These are phyloP conservation scores for Phthorimaea operculella DNA, from an alignment of 1,140 invertebrate species.

Conservation along the genomic window DNA sequence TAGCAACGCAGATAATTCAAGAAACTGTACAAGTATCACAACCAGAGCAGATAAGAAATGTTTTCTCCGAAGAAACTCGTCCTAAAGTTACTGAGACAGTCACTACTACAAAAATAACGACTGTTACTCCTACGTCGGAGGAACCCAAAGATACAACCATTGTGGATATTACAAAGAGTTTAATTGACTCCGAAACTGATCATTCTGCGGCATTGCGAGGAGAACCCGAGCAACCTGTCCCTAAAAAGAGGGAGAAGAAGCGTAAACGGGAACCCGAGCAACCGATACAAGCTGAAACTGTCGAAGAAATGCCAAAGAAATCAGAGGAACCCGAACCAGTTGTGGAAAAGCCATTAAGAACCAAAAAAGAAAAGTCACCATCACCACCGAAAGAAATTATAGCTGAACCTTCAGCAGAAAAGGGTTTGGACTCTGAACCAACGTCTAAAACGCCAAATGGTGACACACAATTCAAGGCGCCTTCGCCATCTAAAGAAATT, in stretches of 20 bases:
- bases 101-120: background rate
- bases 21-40: background rate
- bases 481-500: no score
- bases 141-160: slow-evolving; percentile 8
- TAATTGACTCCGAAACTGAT: slow-evolving; percentile 11
- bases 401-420: background rate
- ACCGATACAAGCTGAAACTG: background rate
- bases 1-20: slow-evolving; percentile 2
- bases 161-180: slow-evolving; percentile 11
- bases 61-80: background rate
- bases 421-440: no score
- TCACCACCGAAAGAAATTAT: background rate
- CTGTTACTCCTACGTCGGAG: background rate
- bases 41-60: background rate
- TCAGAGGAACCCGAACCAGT: background rate
- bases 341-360: background rate
- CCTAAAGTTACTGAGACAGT: background rate
- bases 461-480: no score
- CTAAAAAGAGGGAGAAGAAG: slow-evolving; percentile 2
- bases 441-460: no score
- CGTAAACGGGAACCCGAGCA: background rate
- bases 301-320: background rate
- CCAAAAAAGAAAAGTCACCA: background rate
- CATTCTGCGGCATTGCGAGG: slow-evolving; percentile 6
- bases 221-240: background rate